Evolutionary conservation across 2,888 invertebrate genomes (phyloP), one percentile per base, ranked within the genome.

Genomic region (Taenaris catops): DNA sequence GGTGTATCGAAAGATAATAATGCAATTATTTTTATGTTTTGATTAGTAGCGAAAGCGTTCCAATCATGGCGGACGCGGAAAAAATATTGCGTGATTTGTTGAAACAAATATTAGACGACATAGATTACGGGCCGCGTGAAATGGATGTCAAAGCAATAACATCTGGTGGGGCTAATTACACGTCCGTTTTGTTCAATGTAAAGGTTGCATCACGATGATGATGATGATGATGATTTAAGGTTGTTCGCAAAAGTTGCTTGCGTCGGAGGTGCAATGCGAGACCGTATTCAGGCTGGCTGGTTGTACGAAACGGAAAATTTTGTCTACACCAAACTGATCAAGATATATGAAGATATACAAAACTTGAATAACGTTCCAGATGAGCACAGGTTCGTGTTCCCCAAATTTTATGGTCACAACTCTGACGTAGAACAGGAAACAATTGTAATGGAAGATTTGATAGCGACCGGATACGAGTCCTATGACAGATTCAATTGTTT

Each of bases 361-460:
- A 39, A 62, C 1, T 51, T 63, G n/a, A 26, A 56, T 8, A 25
- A 49, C 0, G 29, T 74, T 0, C 47, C 63, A 0, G 39, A 45
- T 0, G 56, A 72, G 8, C 46, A 69, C n/a, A 55, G 55, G 32
- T 41, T 66, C 2, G 23, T 37, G 1, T 53, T 68, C 8, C 57
- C 72, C 0, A 58, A 64, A 39, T 64, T 58, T 31, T 76, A 69
- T 37, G 73, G 68, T 0, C 51, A 48, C 10, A 56, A 49, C 8
- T 34, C 39, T 0, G 54, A 49, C 1, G 3, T 38, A 0, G 54
- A 46, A 1, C 51, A 63, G 25, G 79, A 79, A 37, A 63, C 67
- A 0, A 38, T 81, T 0, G 57, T 81, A 4, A 42, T 81, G 12
- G 75, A 79, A 36, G 62, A 84, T 42, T 50, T 84, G 11, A 37